Conservation (phyloP, 37 sponge, comb jelly and placozoan species). For the Dysidea cf. avara region DNA sequence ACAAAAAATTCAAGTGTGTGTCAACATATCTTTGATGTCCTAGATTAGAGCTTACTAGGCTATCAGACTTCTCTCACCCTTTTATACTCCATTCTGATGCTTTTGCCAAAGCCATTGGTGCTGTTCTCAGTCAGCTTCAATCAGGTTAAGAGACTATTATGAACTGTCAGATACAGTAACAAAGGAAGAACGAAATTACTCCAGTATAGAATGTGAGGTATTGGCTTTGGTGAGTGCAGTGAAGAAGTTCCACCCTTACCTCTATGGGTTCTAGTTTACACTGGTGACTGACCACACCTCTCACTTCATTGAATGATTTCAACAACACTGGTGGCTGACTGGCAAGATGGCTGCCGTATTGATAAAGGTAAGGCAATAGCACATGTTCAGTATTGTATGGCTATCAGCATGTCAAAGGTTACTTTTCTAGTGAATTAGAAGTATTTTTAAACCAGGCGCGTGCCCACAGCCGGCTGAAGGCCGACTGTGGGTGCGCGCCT, state of each 20-base stretch:
- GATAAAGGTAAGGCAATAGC: too few species aligned
- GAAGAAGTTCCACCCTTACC: slow-evolving; percentile 30
- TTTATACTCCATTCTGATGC: slow-evolving; percentile 33
- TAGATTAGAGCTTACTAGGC: neutral
- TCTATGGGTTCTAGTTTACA: slow-evolving; percentile 6
- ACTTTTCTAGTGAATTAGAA: too few species aligned
- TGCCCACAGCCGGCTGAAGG: too few species aligned
- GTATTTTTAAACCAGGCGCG: too few species aligned
- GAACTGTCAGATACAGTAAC: slow-evolving; percentile 15
- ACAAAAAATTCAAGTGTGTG: too few species aligned
- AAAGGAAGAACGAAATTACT: slow-evolving; percentile 29
- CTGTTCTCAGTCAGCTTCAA: too few species aligned
- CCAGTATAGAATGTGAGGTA: slow-evolving; percentile 27
- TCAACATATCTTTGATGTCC: slow-evolving; percentile 8
- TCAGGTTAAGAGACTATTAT: neutral
- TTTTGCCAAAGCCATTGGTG: slow-evolving; percentile 4
- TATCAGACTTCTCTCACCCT: slow-evolving; percentile 5
- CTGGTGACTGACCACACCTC: slow-evolving; percentile 14
- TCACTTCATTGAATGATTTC: too few species aligned
- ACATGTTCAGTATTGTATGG: slow-evolving; percentile 4
- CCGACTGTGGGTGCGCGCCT: too few species aligned
- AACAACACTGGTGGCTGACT: too few species aligned
- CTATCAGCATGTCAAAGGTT: too few species aligned
- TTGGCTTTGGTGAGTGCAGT: slow-evolving; percentile 25
- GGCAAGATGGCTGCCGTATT: too few species aligned